Base-by-base conservation (phyloP, 1,140 invertebrate species). In the Lepidurus arcticus region DNA sequence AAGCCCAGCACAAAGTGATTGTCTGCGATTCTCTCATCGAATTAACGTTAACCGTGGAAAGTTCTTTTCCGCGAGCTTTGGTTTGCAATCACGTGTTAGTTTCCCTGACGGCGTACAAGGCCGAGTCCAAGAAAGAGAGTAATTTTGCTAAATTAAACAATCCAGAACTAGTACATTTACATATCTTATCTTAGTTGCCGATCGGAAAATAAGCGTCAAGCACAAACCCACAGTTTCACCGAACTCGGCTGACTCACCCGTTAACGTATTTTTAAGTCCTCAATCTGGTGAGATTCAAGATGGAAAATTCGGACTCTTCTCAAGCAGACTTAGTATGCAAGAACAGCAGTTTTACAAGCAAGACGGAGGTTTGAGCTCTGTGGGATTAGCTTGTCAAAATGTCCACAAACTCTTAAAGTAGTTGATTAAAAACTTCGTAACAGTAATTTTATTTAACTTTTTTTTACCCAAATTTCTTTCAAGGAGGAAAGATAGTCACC, bases 21-120 rank as follows among this genome's bases (percentile, higher is more conserved):
- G 86, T 88, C 73, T 87, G 90, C 78, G 88, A 90, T 81, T 88
- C 88, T 76, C 83, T 85, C 7, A 86, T 92, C 26, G 83, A 86
- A 65, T 86, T 92, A 1, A 87, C 89, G 53, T 80, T 91, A 0
- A 84, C 84, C 78, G 76, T 92, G 16, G 85, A 87, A 74, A 90
- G 88, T 80, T 86, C 88, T 78, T 87, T 91, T 81, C 91, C 90
- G 0, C 86, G 87, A 73, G 85, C 86, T 26, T 83, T 91, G 73
- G 85, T 87, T 6, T 89, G 88, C 76, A 76, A 24, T 10, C 44
- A 76, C 9, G 42, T 76, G 10, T 53, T 65, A 34, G 24, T 76
- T 34, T 53, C 76, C n/a, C n/a, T 76, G 44, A 76, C 45, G 34
- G 13, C 76, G 0, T 45, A 34, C 16, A 76, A 76, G 21, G 16